phyloP scores from a whole-genome alignment of 2,888 invertebrate genomes.

The Troglohyphantes excavatus region DNA sequence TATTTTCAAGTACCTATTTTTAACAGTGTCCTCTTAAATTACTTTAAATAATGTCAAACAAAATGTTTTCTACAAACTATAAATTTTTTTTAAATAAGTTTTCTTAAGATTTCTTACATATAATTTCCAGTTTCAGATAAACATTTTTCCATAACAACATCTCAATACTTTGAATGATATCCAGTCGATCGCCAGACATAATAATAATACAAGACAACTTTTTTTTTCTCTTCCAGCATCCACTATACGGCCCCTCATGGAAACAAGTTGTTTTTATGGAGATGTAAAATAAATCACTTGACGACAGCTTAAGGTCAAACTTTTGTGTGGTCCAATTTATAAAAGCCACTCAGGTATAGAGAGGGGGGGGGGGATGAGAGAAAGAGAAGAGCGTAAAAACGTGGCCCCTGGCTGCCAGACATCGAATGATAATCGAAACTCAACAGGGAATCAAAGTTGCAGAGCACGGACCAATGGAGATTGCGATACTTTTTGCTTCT shows the following conservation, averaged over 20 bases:
- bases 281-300: conserved; percentile 66
- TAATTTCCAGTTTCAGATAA: too few species aligned
- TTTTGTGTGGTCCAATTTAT: conserved; percentile 70
- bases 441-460: conserved; percentile 54
- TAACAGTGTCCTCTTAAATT: too few species aligned
- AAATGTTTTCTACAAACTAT: too few species aligned
- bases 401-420: conserved; percentile 32
- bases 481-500: conserved; percentile 48
- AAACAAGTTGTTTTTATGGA: conserved; percentile 31
- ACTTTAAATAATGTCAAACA: too few species aligned
- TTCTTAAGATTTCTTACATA: too few species aligned
- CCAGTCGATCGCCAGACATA: background rate
- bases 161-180: too few species aligned
- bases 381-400: background rate
- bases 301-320: conserved; percentile 73
- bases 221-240: background rate
- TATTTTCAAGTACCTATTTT: too few species aligned
- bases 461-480: conserved; percentile 43
- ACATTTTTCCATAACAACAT: too few species aligned
- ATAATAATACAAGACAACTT: too few species aligned
- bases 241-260: conserved; percentile 30
- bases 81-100: too few species aligned
- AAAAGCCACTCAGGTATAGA: conserved; percentile 42
- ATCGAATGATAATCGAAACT: conserved; percentile 34
- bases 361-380: too few species aligned